Conservation (phyloP, 2,113 vertebrate genomes). For the Vireo altiloquus region DNA sequence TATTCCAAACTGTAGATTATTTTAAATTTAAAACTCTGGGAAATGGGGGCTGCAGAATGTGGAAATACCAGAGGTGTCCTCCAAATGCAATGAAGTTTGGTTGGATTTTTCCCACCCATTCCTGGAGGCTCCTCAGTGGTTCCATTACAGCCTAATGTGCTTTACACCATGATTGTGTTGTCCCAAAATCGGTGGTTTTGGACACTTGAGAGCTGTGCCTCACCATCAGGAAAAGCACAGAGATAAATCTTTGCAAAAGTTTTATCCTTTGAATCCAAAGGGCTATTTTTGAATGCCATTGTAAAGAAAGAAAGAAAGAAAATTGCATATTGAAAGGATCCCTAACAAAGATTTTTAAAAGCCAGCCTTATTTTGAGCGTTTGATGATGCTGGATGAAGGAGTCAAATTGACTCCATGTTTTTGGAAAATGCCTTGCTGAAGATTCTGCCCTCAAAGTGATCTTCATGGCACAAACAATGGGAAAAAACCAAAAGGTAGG, state of each 20-base stretch:
- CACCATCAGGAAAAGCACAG: neutral
- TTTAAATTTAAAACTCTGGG: neutral
- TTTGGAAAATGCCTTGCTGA: neutral
- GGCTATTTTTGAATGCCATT: neutral
- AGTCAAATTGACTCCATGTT: neutral
- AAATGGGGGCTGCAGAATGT: neutral
- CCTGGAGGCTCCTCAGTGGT: neutral
- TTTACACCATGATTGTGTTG: neutral
- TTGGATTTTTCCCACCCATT: neutral
- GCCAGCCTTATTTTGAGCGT: neutral
- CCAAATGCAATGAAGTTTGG: neutral
- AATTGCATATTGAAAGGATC: neutral
- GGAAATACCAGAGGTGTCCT: neutral
- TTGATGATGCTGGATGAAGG: neutral
- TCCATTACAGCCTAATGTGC: neutral
- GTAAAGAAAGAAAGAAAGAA: neutral
- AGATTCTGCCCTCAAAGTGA: neutral
- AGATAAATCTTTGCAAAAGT: neutral
- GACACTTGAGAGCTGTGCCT: neutral
- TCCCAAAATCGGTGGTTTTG: fast-evolving
- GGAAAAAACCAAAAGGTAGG: neutral
- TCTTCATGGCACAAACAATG: neutral
- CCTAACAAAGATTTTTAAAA: neutral
- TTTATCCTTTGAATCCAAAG: neutral
- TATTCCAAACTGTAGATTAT: neutral